phyloP scores from a whole-genome alignment of 2,888 invertebrate genomes.

The Perdita meconis region DNA sequence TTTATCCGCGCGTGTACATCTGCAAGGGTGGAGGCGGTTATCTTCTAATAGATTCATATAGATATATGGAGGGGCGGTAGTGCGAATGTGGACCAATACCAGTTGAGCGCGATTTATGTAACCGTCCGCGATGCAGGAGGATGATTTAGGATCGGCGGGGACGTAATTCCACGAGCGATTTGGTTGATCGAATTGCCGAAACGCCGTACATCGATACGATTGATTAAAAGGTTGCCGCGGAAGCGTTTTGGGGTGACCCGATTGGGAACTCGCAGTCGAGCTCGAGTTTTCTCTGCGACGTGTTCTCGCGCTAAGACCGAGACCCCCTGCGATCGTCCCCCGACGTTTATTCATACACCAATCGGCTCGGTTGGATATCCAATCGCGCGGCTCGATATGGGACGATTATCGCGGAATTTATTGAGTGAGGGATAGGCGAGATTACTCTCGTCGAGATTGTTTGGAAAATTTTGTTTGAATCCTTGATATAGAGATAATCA shows the following conservation, averaged over 20 bases:
- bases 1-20: constrained; percentile 64
- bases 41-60: constrained; percentile 66
- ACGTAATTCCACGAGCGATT: constrained; percentile 78
- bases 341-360: constrained; percentile 59
- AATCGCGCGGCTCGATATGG: background rate
- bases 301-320: constrained; percentile 44
- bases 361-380: constrained; percentile 33
- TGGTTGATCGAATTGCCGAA: constrained; percentile 76
- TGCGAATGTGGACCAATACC: constrained; percentile 34
- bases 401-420: constrained; percentile 24
- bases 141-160: constrained; percentile 74
- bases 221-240: constrained; percentile 76
- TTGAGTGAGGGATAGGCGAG: background rate
- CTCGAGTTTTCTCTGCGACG: constrained; percentile 50
- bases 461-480: background rate
- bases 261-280: constrained; percentile 71
- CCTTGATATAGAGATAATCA: no score
- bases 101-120: constrained; percentile 57
- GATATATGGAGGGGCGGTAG: constrained; percentile 17
- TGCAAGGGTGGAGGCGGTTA: constrained; percentile 55
- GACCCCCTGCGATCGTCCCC: constrained; percentile 31
- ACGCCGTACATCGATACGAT: constrained; percentile 72
- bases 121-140: constrained; percentile 42
- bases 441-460: background rate
- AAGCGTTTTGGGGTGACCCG: constrained; percentile 56